A percentile compares a stretch with the other conserved stretches of the same genome.
These are phyloP conservation scores for Epinephelus lanceolatus DNA, from an alignment of 2,113 vertebrate genomes.

Conservation along the genomic window DNA sequence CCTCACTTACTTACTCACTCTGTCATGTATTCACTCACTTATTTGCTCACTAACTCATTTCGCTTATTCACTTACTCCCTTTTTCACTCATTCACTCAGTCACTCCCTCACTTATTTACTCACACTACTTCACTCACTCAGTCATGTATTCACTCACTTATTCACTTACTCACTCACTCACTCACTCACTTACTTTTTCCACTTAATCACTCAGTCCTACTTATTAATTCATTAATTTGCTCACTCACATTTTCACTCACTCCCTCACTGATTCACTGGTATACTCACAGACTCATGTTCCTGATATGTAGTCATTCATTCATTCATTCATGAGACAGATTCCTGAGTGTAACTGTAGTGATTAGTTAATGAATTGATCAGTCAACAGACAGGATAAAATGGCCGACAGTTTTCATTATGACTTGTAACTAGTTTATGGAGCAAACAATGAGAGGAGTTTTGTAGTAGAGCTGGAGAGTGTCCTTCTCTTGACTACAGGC, in stretches of 20 bases:
- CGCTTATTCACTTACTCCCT: background rate
- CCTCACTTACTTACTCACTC: background rate
- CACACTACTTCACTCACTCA: too few relatives aligned
- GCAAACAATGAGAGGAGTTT: background rate
- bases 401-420: background rate
- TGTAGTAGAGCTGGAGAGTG: background rate
- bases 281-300: too few relatives aligned
- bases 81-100: too few relatives aligned
- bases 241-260: background rate
- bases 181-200: too few relatives aligned
- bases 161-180: too few relatives aligned
- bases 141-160: too few relatives aligned
- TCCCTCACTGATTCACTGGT: background rate
- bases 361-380: background rate
- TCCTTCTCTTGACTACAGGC: background rate
- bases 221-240: background rate
- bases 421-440: background rate
- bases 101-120: too few relatives aligned
- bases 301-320: too few relatives aligned
- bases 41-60: too few relatives aligned
- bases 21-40: too few relatives aligned
- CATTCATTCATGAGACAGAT: background rate
- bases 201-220: background rate
- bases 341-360: background rate
- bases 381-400: background rate